A percentile compares a stretch with the other conserved stretches of the same genome.
These are phyloP conservation scores for Himalopsyche japonica DNA, from an alignment of 2,888 invertebrate genomes.

Conservation along the genomic window DNA sequence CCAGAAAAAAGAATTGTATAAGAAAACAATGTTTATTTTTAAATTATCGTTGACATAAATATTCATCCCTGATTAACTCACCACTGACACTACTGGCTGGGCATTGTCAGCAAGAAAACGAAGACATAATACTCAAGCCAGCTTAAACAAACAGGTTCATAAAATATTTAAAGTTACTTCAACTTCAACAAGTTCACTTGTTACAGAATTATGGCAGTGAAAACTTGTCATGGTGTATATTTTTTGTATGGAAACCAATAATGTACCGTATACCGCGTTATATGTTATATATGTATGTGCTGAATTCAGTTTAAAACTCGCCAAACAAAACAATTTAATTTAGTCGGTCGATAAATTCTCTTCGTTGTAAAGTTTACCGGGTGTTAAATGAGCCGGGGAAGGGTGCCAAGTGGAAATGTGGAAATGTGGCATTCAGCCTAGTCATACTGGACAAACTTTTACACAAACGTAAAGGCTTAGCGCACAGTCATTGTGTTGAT, in stretches of 20 bases:
- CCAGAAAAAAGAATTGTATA: no score
- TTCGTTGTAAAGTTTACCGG: not conserved
- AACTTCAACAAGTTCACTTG: no score
- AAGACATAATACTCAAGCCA: no score
- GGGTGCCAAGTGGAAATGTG: not conserved
- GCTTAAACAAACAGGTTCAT: no score
- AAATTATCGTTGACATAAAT: no score
- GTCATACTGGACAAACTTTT: not conserved
- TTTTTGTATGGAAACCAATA: not conserved
- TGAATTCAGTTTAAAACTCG: not conserved
- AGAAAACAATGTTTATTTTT: no score
- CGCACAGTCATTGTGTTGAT: not conserved
- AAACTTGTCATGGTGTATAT: not conserved
- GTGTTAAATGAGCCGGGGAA: not conserved
- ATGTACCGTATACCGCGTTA: not conserved
- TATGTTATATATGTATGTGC: not conserved
- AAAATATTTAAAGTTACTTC: no score
- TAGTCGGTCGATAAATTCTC: not conserved
- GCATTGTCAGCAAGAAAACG: no score
- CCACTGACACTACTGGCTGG: no score
- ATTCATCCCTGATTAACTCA: no score
- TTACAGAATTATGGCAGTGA: no score
- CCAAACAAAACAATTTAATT: slow-evolving; percentile 1
- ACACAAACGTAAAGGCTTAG: not conserved
- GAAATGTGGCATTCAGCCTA: not conserved